Percentiles rank a stretch among this genome's conserved stretches.
Evolutionary conservation across 2,113 vertebrate species (phyloP).

Genomic region (Chauna torquata): DNA sequence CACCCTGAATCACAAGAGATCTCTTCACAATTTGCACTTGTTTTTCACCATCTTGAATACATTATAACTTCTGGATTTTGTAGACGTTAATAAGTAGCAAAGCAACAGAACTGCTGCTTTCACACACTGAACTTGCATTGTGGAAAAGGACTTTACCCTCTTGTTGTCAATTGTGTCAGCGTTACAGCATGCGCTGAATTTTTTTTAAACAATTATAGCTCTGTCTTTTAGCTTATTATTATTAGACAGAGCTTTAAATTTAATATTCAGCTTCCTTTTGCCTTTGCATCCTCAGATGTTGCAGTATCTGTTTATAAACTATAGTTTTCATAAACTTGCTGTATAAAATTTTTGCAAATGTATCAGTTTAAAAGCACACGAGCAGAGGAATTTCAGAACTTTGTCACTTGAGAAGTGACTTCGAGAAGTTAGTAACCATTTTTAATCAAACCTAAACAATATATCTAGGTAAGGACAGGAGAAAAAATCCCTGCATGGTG

Average conservation of each 20-base stretch:
- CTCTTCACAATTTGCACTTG: not conserved
- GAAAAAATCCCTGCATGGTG: not conserved
- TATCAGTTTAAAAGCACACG: not conserved
- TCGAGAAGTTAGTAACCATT: not conserved
- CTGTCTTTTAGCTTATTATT: not conserved
- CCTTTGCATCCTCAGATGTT: not conserved
- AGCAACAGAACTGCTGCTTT: not conserved
- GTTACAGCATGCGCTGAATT: not conserved
- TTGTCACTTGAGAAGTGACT: not conserved
- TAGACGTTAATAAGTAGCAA: constrained; percentile 4
- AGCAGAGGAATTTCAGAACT: not conserved
- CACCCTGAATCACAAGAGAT: not conserved
- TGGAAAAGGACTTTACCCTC: constrained; percentile 34
- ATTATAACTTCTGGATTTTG: not conserved
- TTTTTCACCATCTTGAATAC: not conserved
- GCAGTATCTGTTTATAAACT: not conserved
- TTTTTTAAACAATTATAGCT: not conserved
- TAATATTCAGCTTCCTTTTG: not conserved
- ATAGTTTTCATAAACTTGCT: not conserved
- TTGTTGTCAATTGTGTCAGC: not conserved
- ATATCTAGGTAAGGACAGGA: fast-evolving
- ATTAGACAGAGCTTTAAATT: not conserved
- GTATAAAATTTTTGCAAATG: not conserved
- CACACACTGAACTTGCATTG: not conserved
- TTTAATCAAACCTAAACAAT: not conserved